Conservation (phyloP, 2,113 vertebrate genomes). For the Sturnira hondurensis region DNA sequence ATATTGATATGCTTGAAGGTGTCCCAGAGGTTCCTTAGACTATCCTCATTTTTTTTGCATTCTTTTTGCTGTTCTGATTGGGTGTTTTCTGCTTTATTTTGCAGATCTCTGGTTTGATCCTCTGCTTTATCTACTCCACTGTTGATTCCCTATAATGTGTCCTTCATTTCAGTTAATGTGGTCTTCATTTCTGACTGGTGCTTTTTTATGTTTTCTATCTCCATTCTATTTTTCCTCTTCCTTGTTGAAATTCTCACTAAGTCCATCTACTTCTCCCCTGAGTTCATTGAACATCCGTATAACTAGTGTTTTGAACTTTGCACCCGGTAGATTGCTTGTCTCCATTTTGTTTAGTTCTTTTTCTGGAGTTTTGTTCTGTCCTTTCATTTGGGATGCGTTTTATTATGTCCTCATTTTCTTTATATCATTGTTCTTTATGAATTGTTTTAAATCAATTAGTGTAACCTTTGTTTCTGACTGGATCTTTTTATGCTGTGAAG, state of each 20-base stretch:
- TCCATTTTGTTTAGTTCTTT: background rate
- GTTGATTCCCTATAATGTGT: background rate
- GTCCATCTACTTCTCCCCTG: background rate
- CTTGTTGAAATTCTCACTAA: background rate
- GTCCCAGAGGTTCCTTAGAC: background rate
- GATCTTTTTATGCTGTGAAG: too few species aligned
- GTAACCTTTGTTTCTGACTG: too few species aligned
- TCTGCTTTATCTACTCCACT: background rate
- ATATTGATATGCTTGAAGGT: background rate
- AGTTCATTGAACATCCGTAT: background rate
- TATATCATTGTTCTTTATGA: too few species aligned
- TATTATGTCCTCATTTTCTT: background rate
- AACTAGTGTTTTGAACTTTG: background rate
- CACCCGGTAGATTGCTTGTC: background rate
- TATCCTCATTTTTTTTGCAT: background rate
- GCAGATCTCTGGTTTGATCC: background rate
- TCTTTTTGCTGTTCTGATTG: background rate
- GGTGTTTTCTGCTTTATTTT: background rate
- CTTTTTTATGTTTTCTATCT: background rate
- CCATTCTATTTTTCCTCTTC: background rate
- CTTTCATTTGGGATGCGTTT: background rate
- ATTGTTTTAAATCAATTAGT: too few species aligned
- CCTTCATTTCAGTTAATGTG: background rate
- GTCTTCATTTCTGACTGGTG: background rate
- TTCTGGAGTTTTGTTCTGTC: background rate